Conservation (phyloP, 1,140 invertebrate species). For the Apis dorsata region DNA sequence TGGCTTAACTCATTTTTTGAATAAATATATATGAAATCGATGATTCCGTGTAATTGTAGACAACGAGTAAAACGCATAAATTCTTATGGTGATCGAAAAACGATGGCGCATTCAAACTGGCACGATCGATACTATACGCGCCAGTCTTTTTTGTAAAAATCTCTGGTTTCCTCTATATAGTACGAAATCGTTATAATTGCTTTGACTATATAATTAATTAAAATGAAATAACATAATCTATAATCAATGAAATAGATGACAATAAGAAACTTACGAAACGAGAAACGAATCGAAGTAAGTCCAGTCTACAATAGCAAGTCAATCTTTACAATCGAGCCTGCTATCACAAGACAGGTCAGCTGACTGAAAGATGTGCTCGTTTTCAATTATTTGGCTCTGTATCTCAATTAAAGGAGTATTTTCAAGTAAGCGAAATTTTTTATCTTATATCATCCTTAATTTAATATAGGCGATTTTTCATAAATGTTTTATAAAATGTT, state of each 20-base stretch:
- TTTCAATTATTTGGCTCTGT: constrained; percentile 54
- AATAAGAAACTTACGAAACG: constrained; percentile 67
- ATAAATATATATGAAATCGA: background rate
- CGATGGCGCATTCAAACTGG: constrained; percentile 71
- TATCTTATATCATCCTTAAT: background rate
- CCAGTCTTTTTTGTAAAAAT: constrained; percentile 30
- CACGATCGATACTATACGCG: constrained; percentile 57
- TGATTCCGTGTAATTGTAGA: background rate
- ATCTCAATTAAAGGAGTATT: background rate
- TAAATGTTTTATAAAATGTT: background rate
- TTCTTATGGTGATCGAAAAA: constrained; percentile 49
- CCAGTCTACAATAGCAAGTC: constrained; percentile 64
- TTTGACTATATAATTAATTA: background rate
- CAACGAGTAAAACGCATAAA: background rate
- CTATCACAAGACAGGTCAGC: constrained; percentile 79
- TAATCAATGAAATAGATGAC: constrained; percentile 33
- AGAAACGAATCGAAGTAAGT: constrained; percentile 61
- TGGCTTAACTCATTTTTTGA: background rate
- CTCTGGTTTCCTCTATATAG: constrained; percentile 10
- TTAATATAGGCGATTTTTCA: background rate
- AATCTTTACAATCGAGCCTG: constrained; percentile 51
- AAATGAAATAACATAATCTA: background rate
- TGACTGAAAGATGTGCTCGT: constrained; percentile 70
- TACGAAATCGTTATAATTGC: constrained; percentile 4
- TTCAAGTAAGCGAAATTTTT: constrained; percentile 19